A percentile compares a stretch with the other conserved stretches of the same genome.
phyloP scores from a whole-genome alignment of 1,140 invertebrate species.

The Eriosoma lanigerum region DNA sequence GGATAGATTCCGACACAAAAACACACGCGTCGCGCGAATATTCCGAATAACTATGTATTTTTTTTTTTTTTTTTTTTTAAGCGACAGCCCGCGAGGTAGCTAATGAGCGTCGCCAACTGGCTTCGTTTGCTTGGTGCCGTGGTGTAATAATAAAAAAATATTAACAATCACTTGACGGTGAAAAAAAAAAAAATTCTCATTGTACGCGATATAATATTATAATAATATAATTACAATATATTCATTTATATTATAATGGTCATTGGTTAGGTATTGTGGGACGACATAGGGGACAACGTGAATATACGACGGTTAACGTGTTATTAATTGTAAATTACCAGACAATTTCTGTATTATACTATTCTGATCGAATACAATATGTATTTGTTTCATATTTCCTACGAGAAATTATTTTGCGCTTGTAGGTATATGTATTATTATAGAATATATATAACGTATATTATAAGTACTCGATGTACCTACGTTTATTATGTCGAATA shows the following conservation, averaged over 20 bases:
- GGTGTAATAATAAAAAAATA: not conserved
- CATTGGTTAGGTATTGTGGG: no score
- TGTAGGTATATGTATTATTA: not conserved
- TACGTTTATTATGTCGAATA: not conserved
- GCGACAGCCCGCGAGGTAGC: not conserved
- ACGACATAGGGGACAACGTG: not conserved
- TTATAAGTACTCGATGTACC: not conserved
- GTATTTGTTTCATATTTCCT: not conserved
- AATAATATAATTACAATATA: constrained; percentile 28
- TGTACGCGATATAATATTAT: not conserved
- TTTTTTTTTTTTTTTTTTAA: not conserved
- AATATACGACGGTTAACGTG: not conserved
- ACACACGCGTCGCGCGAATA: not conserved
- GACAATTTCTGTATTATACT: constrained; percentile 9
- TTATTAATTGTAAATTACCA: constrained; percentile 31
- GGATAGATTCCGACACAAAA: not conserved
- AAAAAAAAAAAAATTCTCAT: constrained; percentile 11
- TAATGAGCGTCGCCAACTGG: constrained; percentile 16
- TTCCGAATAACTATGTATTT: constrained; percentile 18
- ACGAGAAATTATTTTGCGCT: not conserved
- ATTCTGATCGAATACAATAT: not conserved
- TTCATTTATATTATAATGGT: not conserved
- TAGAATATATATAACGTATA: not conserved
- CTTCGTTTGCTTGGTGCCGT: not conserved
- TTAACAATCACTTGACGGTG: constrained; percentile 13